Base-by-base conservation (phyloP, 2,888 invertebrate genomes). In the Rosalia funebris region DNA sequence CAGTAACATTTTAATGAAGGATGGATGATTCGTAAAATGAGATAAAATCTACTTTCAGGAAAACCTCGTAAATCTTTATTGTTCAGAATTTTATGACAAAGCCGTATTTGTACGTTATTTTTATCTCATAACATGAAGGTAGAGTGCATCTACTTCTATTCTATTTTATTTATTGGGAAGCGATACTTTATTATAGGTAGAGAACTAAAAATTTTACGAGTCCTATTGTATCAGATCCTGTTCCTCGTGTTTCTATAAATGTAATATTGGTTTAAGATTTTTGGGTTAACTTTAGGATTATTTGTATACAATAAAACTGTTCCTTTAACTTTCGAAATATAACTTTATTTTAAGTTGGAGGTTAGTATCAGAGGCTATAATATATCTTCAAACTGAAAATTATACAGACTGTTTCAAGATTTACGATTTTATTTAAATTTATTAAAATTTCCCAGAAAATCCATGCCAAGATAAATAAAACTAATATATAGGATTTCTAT, bases 41-140 rank as follows among this genome's bases (percentile, higher is more conserved):
- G n/a, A 12, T 37, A 37, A 37, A 37, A 37, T 37, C n/a, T 37
- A 37, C n/a, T 37, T 37, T 12, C 12, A 37, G 37, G 37, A 37
- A 7, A 37, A 37, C 1, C 1, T 4, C 37, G 12, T 37, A 37
- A 37, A 37, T 37, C 14, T 37, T 37, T 37, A 12, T 12, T 37
- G 11, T 11, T 37, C 7, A 5, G 2, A 7, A 12, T 37, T 37
- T 37, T 37, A 37, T 37, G 3, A 12, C 12, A 12, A 11, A 14
- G 37, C 37, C 14, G 14, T 7, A 37, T 37, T 12, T 7, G 37
- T 12, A 7, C 37, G 1, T 37, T 37, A 37, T 37, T 37, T 37
- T 37, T 11, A 37, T 37, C 37, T 12, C 14, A 12, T 37, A 37
- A 37, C 37, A 37, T 37, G 5, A 12, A 37, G 37, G 37, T 37